These are phyloP conservation scores for Hypercompe scribonia DNA, from an alignment of 2,888 invertebrate species.

Conservation along the genomic window DNA sequence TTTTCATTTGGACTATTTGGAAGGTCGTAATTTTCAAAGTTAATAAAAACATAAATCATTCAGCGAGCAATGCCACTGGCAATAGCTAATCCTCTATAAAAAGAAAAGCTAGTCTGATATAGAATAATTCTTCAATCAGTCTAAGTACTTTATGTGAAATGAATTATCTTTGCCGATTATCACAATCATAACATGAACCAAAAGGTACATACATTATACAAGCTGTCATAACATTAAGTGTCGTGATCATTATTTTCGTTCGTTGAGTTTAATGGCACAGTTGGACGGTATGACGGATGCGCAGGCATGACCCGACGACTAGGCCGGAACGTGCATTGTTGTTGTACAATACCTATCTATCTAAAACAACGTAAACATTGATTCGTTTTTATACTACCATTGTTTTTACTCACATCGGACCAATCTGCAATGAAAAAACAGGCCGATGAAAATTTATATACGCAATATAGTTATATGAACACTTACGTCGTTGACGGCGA, in stretches of 20 bases:
- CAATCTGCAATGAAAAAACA: constrained; percentile 15
- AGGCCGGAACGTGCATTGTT: constrained; percentile 71
- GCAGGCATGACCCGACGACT: constrained; percentile 68
- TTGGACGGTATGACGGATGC: constrained; percentile 65
- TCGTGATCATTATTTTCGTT: constrained; percentile 23
- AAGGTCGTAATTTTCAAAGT: not conserved
- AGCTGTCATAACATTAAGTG: constrained; percentile 20
- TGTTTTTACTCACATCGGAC: constrained; percentile 20
- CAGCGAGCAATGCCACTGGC: not conserved
- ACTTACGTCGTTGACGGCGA: not conserved
- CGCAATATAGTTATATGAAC: not conserved
- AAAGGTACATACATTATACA: constrained; percentile 4
- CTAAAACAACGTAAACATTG: constrained; percentile 32
- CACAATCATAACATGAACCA: not conserved
- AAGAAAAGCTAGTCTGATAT: not conserved
- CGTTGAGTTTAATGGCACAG: constrained; percentile 48
- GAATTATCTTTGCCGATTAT: not conserved
- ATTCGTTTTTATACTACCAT: constrained; percentile 32
- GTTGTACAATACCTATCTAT: constrained; percentile 42
- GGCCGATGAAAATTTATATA: constrained; percentile 4
- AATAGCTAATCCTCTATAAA: not conserved
- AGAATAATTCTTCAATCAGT: not conserved
- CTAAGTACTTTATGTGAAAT: not conserved
- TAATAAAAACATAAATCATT: not conserved
- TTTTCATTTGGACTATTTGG: too few species aligned